A percentile compares a stretch with the other conserved stretches of the same genome.
These are phyloP conservation scores for Eupithecia inturbata DNA, from an alignment of 2,888 invertebrate genomes.

Conservation along the genomic window DNA sequence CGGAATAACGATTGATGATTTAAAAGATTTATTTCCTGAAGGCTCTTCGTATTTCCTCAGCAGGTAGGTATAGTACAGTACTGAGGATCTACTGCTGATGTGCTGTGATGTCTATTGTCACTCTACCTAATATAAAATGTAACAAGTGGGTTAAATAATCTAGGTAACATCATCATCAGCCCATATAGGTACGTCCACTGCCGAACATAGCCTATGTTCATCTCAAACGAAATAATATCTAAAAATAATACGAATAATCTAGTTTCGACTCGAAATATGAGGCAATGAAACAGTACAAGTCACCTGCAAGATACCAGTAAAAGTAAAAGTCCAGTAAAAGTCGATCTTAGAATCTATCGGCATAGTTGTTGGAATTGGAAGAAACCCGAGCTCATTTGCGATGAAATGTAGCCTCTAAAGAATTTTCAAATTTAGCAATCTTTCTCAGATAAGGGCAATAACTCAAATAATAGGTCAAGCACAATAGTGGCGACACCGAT, in stretches of 20 bases:
- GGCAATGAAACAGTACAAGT: background rate
- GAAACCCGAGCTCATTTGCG: conserved; percentile 6
- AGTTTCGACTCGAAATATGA: background rate
- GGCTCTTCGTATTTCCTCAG: no score
- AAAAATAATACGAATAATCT: background rate
- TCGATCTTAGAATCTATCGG: background rate
- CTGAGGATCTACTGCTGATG: no score
- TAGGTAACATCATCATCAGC: background rate
- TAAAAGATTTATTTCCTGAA: background rate
- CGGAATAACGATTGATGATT: no score
- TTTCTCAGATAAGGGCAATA: conserved; percentile 73
- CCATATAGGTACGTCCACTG: background rate
- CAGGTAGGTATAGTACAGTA: no score
- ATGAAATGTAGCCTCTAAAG: conserved; percentile 48
- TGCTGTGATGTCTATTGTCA: no score
- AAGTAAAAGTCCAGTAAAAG: background rate
- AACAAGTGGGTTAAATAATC: no score
- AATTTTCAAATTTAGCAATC: conserved; percentile 70
- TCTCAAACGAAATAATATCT: background rate
- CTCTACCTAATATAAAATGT: no score
- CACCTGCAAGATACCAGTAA: background rate
- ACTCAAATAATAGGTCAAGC: conserved; percentile 80
- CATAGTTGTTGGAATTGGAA: background rate
- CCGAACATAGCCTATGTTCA: background rate
- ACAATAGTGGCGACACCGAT: conserved; percentile 83